Conservation (phyloP, 1,140 invertebrate species). For the Macrosteles quadrilineatus region DNA sequence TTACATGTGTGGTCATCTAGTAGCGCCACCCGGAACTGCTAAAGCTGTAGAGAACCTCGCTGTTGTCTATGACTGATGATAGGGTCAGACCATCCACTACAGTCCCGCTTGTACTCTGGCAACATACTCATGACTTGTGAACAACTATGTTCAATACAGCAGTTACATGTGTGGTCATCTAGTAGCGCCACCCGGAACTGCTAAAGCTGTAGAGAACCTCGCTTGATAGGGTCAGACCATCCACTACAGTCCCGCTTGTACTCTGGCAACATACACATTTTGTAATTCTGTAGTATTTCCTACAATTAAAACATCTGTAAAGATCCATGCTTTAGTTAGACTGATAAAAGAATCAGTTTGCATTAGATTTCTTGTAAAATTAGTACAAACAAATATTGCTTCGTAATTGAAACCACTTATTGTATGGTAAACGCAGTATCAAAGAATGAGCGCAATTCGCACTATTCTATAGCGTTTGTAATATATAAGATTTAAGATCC, state of each 20-base stretch:
- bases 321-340: constrained; percentile 62
- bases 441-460: too few relatives aligned
- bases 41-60: constrained; percentile 85
- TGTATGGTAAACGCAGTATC: too few relatives aligned
- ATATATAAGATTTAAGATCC: too few relatives aligned
- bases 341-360: constrained; percentile 59
- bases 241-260: constrained; percentile 16
- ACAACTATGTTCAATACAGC: too few relatives aligned
- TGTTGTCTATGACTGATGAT: neutral
- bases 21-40: constrained; percentile 91
- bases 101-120: neutral
- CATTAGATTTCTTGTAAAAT: too few relatives aligned
- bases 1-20: constrained; percentile 83
- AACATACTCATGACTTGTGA: too few relatives aligned
- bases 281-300: constrained; percentile 85
- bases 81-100: neutral
- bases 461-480: too few relatives aligned
- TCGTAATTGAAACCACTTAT: too few relatives aligned
- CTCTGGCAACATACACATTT: constrained; percentile 44
- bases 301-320: constrained; percentile 94
- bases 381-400: too few relatives aligned
- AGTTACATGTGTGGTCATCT: constrained; percentile 80
- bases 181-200: constrained; percentile 90
- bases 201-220: constrained; percentile 90
- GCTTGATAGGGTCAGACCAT: constrained; percentile 35